A percentile compares a stretch with the other conserved stretches of the same genome.
These are phyloP conservation scores for Cygnus olor DNA, from an alignment of 2,797 vertebrate species.

Conservation along the genomic window DNA sequence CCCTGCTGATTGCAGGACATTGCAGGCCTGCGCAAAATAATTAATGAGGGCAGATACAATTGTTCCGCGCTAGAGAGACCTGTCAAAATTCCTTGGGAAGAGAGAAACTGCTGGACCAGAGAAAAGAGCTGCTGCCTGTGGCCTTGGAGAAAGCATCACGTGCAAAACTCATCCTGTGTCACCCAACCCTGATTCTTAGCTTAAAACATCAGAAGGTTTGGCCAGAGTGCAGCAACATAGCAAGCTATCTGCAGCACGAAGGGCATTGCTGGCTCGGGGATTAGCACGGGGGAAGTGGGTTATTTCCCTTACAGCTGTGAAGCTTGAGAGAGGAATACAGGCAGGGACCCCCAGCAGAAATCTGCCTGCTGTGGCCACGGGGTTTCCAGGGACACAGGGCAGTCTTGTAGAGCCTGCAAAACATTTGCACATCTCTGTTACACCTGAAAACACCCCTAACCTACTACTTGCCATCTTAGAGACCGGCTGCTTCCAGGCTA, in stretches of 20 bases:
- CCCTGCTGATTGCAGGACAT: slow-evolving; percentile 72
- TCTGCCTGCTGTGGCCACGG: background rate
- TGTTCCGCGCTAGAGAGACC: slow-evolving; percentile 49
- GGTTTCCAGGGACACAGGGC: background rate
- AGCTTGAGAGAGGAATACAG: background rate
- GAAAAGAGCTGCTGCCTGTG: background rate
- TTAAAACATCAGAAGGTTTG: background rate
- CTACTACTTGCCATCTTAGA: background rate
- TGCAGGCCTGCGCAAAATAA: slow-evolving; percentile 65
- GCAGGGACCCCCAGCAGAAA: background rate
- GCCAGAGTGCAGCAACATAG: background rate
- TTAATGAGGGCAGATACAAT: slow-evolving; percentile 75
- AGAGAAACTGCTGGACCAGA: slow-evolving; percentile 54
- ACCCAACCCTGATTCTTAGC: background rate
- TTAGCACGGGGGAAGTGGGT: background rate
- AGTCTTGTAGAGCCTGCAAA: background rate
- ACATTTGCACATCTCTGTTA: background rate
- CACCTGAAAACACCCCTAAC: background rate
- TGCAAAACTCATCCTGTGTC: slow-evolving; percentile 5
- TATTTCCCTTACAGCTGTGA: background rate
- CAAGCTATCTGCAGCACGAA: background rate
- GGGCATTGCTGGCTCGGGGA: background rate
- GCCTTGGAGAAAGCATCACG: background rate
- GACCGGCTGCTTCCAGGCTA: background rate
- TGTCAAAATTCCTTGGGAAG: slow-evolving; percentile 68